Evolutionary conservation across 2,797 vertebrate species (phyloP).

Genomic region (Sebastes itinus): DNA sequence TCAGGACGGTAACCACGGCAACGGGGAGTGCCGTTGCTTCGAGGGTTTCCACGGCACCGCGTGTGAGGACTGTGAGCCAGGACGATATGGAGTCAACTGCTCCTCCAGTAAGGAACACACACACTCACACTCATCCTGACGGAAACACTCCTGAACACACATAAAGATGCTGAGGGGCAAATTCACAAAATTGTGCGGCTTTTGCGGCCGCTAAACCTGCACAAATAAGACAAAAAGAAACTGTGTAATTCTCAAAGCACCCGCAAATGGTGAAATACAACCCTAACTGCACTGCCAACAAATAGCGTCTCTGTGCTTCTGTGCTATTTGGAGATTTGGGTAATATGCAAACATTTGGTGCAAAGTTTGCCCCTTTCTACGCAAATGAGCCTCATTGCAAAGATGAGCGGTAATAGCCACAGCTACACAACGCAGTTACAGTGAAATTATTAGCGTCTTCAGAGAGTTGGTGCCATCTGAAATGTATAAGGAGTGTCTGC

Average conservation of each 20-base stretch:
- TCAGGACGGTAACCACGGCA: slow-evolving; percentile 87
- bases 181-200: not conserved
- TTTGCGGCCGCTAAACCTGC: not conserved
- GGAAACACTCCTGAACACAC: not conserved
- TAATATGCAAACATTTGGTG: not conserved
- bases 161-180: not conserved
- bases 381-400: not conserved
- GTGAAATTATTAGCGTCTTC: not conserved
- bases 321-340: not conserved
- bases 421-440: not conserved
- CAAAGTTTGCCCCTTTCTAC: not conserved
- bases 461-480: no score
- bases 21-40: slow-evolving; percentile 90
- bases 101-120: slow-evolving; percentile 80
- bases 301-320: not conserved
- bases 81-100: slow-evolving; percentile 90
- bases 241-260: not conserved
- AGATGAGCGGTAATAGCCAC: not conserved
- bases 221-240: not conserved
- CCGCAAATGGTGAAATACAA: not conserved
- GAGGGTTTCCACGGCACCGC: slow-evolving; percentile 95
- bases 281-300: not conserved
- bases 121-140: not conserved
- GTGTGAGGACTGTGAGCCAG: slow-evolving; percentile 94
- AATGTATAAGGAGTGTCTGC: not conserved